Evolutionary conservation across 2,888 invertebrate genomes (phyloP), one percentile per base, ranked within the genome.

Genomic region (Liopterus haemorrhoidalis): DNA sequence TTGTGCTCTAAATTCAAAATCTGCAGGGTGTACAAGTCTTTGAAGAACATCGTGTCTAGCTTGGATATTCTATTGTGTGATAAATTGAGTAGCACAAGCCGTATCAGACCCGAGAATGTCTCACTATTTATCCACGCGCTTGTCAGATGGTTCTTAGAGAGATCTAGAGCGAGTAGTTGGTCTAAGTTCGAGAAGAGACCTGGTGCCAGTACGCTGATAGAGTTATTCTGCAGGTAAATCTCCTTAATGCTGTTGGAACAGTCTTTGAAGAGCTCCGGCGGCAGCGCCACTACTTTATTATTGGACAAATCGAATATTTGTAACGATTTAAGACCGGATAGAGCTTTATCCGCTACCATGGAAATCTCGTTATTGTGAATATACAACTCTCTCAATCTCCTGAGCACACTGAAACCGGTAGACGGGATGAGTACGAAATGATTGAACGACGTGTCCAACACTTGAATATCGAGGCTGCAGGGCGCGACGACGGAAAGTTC

Each of bases 151-250:
- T 93, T 93, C 62, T 79, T 80, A 28, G 90, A 89, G 61, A 93
- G 70, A 70, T 93, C 91, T 53, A 93, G 70, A 2, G 84, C 82
- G 56, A 83, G 75, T 54, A 94, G 71, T 61, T 85, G 87, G 57
- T 83, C 83, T 55, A 92, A 72, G 65, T 88, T 85, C n/a, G 85
- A 79, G 63, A 94, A 87, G 41, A 93, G 74, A 54, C 85, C 85
- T 1, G 89, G 86, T 54, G 90, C 85, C 54, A 93, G 73, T 31
- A 85, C 84, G 64, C 84, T 83, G 57, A 94, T 84, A 15, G 90
- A 88, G 73, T 93, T 93, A 70, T 92, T 92, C 68, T 90, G 88
- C 63, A 92, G 71, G 69, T 90, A 85, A 61, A 93, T 82, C 70
- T 92, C 91, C 70, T 85, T 87, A 57, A 93, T 82, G 49, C 82